These are phyloP conservation scores for Octonoba sinensis DNA, from an alignment of 2,888 invertebrate species.

Conservation along the genomic window DNA sequence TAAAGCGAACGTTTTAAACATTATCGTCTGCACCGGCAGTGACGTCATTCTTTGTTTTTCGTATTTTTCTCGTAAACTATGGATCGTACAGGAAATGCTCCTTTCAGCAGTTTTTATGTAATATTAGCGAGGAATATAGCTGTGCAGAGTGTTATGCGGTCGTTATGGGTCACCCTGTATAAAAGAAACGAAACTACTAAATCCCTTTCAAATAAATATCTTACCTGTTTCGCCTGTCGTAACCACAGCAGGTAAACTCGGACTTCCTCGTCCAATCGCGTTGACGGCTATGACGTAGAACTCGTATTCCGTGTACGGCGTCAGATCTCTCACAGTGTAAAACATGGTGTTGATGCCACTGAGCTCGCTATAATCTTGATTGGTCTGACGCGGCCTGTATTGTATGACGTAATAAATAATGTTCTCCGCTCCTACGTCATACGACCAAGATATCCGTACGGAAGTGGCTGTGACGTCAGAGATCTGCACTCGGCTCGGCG, in stretches of 20 bases:
- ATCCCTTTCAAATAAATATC: conserved; percentile 57
- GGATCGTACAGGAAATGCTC: too few relatives aligned
- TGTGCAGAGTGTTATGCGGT: too few relatives aligned
- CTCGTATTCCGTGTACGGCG: conserved; percentile 96
- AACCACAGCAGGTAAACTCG: conserved; percentile 88
- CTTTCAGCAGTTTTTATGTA: too few relatives aligned
- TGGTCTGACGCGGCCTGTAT: conserved; percentile 94
- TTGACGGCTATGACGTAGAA: conserved; percentile 96
- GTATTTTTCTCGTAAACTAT: too few relatives aligned
- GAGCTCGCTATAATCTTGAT: conserved; percentile 86
- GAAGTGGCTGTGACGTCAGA: conserved; percentile 95
- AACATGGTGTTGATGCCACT: conserved; percentile 93
- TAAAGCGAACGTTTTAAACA: too few relatives aligned
- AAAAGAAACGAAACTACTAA: too few relatives aligned
- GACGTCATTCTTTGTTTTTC: too few relatives aligned
- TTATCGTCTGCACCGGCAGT: too few relatives aligned
- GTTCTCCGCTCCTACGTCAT: conserved; percentile 81
- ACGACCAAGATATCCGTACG: conserved; percentile 92
- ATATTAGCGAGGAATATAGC: too few relatives aligned
- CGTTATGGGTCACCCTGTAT: too few relatives aligned
- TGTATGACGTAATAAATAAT: conserved; percentile 96
- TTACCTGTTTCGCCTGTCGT: conserved; percentile 97
- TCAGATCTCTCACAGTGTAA: conserved; percentile 83
- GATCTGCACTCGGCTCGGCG: conserved; percentile 89
- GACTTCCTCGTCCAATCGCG: conserved; percentile 91